Conservation (phyloP, 1,140 invertebrate species). For the Solen grandis region DNA sequence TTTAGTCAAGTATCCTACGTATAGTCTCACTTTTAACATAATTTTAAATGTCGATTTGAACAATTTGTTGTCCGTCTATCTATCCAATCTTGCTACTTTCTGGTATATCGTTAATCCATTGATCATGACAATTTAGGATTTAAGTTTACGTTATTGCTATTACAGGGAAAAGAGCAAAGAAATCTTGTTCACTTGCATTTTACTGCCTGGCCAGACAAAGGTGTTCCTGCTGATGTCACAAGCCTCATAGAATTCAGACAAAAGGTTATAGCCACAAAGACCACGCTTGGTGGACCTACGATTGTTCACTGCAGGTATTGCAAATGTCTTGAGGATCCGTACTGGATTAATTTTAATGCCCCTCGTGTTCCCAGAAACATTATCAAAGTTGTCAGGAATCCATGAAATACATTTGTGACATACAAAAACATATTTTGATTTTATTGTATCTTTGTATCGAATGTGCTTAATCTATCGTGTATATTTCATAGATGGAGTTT, state of each 20-base stretch:
- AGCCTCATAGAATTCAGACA: constrained; percentile 28
- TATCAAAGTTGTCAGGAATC: no score
- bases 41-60: not conserved
- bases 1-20: not conserved
- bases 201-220: constrained; percentile 25
- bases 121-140: not conserved
- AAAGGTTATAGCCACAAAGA: no score
- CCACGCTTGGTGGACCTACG: no score
- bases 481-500: no score
- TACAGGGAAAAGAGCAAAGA: not conserved
- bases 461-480: no score
- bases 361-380: no score
- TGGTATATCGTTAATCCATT: not conserved
- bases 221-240: constrained; percentile 5
- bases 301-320: no score
- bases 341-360: no score
- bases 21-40: not conserved
- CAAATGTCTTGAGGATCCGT: no score
- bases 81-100: not conserved
- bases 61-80: not conserved
- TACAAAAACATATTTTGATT: no score
- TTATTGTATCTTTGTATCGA: no score
- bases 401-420: no score
- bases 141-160: not conserved
- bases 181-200: not conserved